phyloP scores from a whole-genome alignment of 92 coral and sea anemone species.

The Montipora capitata region DNA sequence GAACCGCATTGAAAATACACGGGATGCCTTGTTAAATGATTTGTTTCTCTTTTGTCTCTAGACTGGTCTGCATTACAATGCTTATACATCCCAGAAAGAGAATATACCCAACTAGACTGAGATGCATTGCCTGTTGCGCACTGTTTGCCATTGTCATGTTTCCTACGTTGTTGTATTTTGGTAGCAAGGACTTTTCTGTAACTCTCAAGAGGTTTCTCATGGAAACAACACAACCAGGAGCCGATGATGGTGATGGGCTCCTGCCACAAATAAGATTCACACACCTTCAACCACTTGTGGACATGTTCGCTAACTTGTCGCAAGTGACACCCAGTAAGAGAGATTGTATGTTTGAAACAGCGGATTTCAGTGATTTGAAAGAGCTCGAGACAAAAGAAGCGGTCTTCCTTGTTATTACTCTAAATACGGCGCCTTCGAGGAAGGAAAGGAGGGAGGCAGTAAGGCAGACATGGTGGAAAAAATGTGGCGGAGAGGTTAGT shows the following conservation, averaged over 20 bases:
- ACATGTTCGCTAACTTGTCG: constrained; percentile 6
- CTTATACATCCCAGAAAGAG: no score
- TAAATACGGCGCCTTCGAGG: constrained; percentile 26
- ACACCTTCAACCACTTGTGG: not conserved
- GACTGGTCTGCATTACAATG: no score
- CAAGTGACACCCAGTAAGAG: not conserved
- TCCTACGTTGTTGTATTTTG: no score
- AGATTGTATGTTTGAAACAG: not conserved
- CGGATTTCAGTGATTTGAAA: constrained; percentile 9
- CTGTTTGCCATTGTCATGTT: no score
- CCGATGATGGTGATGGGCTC: no score
- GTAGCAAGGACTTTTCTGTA: no score
- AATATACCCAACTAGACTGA: no score
- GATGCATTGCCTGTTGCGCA: no score
- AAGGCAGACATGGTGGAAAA: constrained; percentile 40
- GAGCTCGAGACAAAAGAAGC: not conserved
- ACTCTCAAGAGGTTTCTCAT: no score
- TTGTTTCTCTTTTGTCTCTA: no score
- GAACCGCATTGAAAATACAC: no score
- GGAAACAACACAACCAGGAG: not conserved
- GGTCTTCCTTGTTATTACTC: constrained; percentile 13
- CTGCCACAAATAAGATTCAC: not conserved
- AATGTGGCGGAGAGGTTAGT: constrained; percentile 28
- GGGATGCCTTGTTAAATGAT: no score
- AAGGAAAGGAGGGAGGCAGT: constrained; percentile 5